These are phyloP conservation scores for Sitta carolinensis DNA, from an alignment of 2,797 vertebrate species.

Conservation along the genomic window DNA sequence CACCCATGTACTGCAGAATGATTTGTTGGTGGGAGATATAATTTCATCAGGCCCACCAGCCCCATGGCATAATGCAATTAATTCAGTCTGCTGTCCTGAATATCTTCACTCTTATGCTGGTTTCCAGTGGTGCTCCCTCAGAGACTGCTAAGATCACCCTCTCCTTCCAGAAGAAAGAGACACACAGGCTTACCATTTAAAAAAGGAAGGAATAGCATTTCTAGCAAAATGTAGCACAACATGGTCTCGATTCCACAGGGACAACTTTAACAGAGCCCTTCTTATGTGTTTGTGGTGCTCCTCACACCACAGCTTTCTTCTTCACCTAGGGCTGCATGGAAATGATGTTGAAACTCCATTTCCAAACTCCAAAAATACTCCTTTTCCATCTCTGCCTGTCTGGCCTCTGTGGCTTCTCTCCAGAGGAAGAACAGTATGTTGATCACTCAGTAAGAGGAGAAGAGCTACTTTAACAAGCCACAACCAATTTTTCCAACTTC, in stretches of 20 bases:
- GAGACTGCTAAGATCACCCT: not conserved
- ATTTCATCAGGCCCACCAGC: not conserved
- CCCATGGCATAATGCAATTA: not conserved
- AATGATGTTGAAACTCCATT: not conserved
- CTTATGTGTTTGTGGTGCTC: not conserved
- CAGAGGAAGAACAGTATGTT: not conserved
- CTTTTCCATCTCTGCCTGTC: not conserved
- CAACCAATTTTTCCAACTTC: not conserved
- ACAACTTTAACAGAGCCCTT: not conserved
- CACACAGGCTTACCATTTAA: not conserved
- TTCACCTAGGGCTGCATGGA: not conserved
- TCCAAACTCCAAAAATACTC: not conserved
- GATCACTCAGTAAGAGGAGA: not conserved
- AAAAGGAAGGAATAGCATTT: not conserved
- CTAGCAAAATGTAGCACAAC: not conserved
- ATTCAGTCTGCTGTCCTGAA: not conserved
- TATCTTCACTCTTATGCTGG: not conserved
- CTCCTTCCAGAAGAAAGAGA: not conserved
- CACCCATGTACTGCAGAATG: not conserved
- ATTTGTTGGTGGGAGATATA: not conserved
- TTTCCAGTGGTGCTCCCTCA: not conserved
- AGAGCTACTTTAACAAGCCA: not conserved
- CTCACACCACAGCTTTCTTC: not conserved
- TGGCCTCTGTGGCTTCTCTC: not conserved
- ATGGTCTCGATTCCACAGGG: not conserved